Conservation (phyloP, 2,888 invertebrate genomes). For the Margaritifera margaritifera region DNA sequence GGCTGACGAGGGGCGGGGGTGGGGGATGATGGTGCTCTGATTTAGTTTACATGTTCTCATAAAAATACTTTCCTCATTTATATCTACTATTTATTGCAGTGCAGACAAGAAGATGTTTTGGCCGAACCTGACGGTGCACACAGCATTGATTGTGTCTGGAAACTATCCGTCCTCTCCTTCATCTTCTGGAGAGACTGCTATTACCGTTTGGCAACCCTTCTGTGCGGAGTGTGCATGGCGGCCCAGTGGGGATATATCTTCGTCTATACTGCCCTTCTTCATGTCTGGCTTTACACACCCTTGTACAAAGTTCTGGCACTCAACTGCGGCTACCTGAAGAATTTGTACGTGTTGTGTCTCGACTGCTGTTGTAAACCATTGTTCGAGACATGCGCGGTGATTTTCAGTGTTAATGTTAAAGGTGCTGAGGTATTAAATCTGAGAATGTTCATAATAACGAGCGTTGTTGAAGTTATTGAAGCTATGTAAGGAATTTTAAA, state of each 20-base stretch:
- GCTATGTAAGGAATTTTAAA: too few relatives aligned
- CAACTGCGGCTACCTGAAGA: constrained; percentile 68
- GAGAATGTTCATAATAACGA: too few relatives aligned
- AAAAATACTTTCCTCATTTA: too few relatives aligned
- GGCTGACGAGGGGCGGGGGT: too few relatives aligned
- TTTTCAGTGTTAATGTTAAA: constrained; percentile 49
- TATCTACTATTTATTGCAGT: constrained; percentile 30
- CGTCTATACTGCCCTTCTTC: constrained; percentile 76
- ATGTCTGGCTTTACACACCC: constrained; percentile 84
- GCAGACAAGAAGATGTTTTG: constrained; percentile 56
- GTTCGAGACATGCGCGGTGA: constrained; percentile 45
- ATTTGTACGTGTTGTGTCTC: constrained; percentile 74
- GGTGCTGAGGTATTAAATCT: neutral
- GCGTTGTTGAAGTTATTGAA: too few relatives aligned
- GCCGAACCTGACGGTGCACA: constrained; percentile 55
- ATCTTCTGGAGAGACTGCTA: constrained; percentile 80
- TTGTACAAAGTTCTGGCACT: constrained; percentile 80
- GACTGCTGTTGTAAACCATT: constrained; percentile 72
- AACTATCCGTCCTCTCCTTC: constrained; percentile 79
- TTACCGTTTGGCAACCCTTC: constrained; percentile 80
- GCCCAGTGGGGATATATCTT: constrained; percentile 74
- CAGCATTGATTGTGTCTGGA: constrained; percentile 81
- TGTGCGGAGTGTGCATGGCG: constrained; percentile 81
- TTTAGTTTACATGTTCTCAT: too few relatives aligned
- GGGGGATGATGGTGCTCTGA: too few relatives aligned